Conservation (phyloP, 2,797 vertebrate genomes). For the Cynopterus sphinx region DNA sequence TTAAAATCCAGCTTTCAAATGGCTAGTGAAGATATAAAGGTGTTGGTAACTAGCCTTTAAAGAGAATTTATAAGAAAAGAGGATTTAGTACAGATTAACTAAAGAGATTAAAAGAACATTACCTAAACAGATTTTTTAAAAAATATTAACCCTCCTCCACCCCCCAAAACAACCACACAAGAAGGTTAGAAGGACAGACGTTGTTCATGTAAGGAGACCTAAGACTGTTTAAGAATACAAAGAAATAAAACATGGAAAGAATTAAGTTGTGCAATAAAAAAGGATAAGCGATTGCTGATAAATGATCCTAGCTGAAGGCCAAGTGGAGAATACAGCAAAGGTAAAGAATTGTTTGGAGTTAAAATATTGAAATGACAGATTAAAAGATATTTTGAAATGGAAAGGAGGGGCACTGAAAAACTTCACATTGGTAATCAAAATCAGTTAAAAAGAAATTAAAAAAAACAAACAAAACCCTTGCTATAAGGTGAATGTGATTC, state of each 20-base stretch:
- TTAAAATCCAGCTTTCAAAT: conserved; percentile 35
- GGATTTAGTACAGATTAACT: not conserved
- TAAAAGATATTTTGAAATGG: not conserved
- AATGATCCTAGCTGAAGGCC: not conserved
- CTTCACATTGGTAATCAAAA: not conserved
- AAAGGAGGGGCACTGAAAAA: not conserved
- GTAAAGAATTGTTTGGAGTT: not conserved
- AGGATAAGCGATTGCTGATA: not conserved
- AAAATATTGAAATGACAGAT: not conserved
- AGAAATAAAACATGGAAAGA: not conserved
- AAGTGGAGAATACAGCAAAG: not conserved
- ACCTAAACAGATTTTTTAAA: not conserved
- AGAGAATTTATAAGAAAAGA: not conserved
- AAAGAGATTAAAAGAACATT: not conserved
- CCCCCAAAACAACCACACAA: not conserved
- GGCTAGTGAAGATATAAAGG: not conserved
- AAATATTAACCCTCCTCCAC: not conserved
- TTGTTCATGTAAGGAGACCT: not conserved
- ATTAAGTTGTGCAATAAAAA: not conserved
- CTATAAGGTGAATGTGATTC: not conserved
- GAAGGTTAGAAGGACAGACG: not conserved
- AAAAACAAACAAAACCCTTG: not conserved
- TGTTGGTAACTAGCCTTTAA: not conserved
- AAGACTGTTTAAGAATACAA: not conserved
- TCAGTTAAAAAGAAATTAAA: not conserved